phyloP scores from a whole-genome alignment of 2,797 vertebrate genomes.

The Manis crassicaudata region DNA sequence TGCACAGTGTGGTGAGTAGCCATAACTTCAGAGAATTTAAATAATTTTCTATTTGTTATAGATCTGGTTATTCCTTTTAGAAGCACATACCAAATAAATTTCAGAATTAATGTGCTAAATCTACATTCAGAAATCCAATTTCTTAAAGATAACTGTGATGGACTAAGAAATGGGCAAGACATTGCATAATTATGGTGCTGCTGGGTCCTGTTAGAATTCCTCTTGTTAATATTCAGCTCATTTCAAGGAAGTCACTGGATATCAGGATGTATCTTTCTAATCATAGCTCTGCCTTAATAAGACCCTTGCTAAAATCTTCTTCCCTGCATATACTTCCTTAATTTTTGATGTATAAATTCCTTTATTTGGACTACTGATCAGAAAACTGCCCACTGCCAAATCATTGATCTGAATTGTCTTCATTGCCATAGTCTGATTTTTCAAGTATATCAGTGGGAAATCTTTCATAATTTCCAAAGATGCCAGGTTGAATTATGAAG shows the following conservation, averaged over 20 bases:
- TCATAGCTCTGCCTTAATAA: neutral
- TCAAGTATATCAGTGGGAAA: neutral
- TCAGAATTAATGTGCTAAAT: constrained; percentile 53
- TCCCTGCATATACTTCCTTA: neutral
- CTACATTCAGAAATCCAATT: constrained; percentile 52
- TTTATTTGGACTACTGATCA: neutral
- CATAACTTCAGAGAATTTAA: constrained; percentile 70
- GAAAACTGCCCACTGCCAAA: neutral
- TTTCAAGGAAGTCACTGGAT: neutral
- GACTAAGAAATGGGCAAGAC: constrained; percentile 41
- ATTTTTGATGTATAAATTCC: neutral
- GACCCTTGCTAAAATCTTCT: neutral
- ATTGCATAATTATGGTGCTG: neutral
- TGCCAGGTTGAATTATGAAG: neutral
- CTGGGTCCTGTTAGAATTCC: neutral
- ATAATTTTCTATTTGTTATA: constrained; percentile 56
- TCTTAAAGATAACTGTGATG: constrained; percentile 31
- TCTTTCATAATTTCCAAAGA: neutral
- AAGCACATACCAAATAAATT: constrained; percentile 57
- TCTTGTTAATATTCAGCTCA: neutral
- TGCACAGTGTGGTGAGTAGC: constrained; percentile 52
- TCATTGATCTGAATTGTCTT: neutral
- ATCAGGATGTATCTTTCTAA: neutral
- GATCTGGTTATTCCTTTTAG: constrained; percentile 58
- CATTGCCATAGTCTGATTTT: neutral